Evolutionary conservation across 2,888 invertebrate genomes (phyloP), one percentile per base, ranked within the genome.

Genomic region (Tenodera sinensis): DNA sequence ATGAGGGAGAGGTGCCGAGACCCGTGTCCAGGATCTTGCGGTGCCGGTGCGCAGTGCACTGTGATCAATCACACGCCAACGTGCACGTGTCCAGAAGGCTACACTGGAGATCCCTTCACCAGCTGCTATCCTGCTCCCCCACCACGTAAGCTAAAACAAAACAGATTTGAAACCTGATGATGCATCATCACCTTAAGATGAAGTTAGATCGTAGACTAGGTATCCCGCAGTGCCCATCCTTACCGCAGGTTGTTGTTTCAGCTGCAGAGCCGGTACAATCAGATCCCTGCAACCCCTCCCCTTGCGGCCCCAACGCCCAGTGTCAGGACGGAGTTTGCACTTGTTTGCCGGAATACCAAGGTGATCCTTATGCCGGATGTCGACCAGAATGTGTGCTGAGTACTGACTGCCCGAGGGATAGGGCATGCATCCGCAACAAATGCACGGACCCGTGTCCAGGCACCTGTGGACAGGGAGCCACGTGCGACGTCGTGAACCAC

Each of bases 301-400:
- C 93, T 34, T 93, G 93, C 91, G 93, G 93, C 27, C 92, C 92
- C 14, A 96, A 96, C 91, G 94, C 96, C 54, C 94, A 95, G 91
- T 97, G 97, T 92, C 93, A 94, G 87, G 95, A 96, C 91, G 90
- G 90, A 88, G 47, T 89, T 25, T 94, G 94, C 91, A 92, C 93
- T n/a, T 94, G 94, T 91, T 90, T 93, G 54, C 92, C 93, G 6
- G 94, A 94, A 91, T 94, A 93, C 91, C 93, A 93, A 91, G 94
- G 94, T 28, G 96, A 96, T 92, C 96, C 91, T 81, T 96, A 96
- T 92, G 93, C 94, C 34, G 96, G 96, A 42, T 97, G 97, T 92
- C 95, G 96, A 91, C 97, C 97, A 1, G 97, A 97, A 93, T 97
- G 97, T 92, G 94, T 97, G 30, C 94, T 96, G 28, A 97, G 96